Evolutionary conservation across 2,113 vertebrate genomes (phyloP).

Genomic region (Thomomys bottae): DNA sequence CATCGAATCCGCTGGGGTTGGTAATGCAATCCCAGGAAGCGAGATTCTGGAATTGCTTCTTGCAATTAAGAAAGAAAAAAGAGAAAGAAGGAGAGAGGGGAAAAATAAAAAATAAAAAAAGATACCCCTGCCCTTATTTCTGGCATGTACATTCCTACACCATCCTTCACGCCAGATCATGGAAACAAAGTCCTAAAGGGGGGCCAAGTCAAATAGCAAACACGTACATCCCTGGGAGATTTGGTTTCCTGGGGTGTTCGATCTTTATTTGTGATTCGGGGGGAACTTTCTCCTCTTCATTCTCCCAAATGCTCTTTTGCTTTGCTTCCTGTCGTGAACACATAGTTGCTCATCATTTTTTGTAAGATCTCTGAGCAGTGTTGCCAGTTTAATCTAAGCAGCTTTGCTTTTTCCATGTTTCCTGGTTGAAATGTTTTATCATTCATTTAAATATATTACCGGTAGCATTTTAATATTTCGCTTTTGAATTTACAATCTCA

Average conservation of each 20-base stretch:
- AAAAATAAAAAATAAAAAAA: neutral
- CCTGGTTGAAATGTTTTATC: no score
- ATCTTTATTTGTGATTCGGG: neutral
- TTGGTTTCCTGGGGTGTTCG: neutral
- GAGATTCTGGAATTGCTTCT: neutral
- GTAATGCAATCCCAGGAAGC: conserved; percentile 24
- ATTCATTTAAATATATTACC: neutral
- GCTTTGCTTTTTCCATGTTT: neutral
- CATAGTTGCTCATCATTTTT: neutral
- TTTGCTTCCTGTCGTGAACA: neutral
- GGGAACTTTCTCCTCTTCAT: conserved; percentile 52
- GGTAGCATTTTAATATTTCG: neutral
- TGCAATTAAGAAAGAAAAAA: neutral
- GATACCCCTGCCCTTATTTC: neutral
- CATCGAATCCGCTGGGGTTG: conserved; percentile 63
- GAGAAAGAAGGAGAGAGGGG: no score
- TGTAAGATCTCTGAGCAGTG: neutral
- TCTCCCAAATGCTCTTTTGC: neutral
- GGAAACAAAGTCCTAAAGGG: neutral
- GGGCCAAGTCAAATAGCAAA: conserved; percentile 59
- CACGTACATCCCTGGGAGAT: neutral
- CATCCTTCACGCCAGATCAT: neutral
- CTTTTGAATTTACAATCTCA: neutral
- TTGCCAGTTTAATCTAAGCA: neutral
- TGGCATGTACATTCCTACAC: neutral